Base-by-base conservation (phyloP, 2,797 vertebrate species). In the Schizopygopsis pylzovi region DNA sequence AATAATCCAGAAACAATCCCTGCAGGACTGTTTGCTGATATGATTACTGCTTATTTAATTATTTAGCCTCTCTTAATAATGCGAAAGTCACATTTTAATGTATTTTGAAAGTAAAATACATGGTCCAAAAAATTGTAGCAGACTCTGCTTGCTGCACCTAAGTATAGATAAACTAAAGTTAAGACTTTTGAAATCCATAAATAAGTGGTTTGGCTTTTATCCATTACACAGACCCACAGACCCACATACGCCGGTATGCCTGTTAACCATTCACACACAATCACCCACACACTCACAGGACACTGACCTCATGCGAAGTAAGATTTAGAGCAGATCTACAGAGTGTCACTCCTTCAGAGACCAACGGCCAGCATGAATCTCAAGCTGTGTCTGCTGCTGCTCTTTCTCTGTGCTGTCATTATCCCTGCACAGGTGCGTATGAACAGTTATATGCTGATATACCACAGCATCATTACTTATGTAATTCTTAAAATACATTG, bases 401-500 rank as follows among this genome's bases (percentile, higher is more conserved):
- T 95, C 77, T 79, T 94, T 77, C 82, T 95, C 43, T 92, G 85
- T 39, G 85, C 80, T 80, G 91, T 96, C 85, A 70, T 95, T 81
- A 41, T 91, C 61, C 93, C 93, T 63, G 91, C 93, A 80, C 92
- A 95, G 89, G 95, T 96, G 91, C 77, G 94, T 81, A 72, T 71
- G 33, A 68, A 71, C 33, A 72, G 9, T 45, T 10, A 59, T 59
- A 79, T 25, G 9, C 10, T 79, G 18, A 67, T 52, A 8, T 39
- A 54, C 6, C 56, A 28, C 7, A 78, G 28, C 37, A 37, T 20
- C 13, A 16, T 25, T 65, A 56, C 52, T 56, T 56, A 18, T 25
- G 56, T 4, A 25, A 61, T 61, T 61, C 10, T 61, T 25, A 61
- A 73, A 73, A 41, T 41, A 70, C 67, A 70, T 70, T 71, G 22